Evolutionary conservation across 2,797 vertebrate genomes (phyloP).

Genomic region (Ptychadena robeensis): DNA sequence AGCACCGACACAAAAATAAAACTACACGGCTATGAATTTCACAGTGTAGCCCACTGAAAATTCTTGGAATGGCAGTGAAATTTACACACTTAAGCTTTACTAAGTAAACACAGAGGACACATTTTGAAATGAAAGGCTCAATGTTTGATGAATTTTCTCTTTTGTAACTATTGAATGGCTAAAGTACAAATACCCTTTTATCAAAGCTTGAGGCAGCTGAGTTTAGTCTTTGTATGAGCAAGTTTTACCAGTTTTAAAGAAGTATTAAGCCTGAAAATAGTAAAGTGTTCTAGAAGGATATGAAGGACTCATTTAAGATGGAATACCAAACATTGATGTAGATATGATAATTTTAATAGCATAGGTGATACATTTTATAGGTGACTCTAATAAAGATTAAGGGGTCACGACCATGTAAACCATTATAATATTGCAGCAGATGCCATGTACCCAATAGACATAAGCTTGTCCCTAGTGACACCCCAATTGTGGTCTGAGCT

Average conservation of each 20-base stretch:
- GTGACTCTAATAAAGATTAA: too few species aligned
- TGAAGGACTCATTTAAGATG: background rate
- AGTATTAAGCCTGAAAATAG: background rate
- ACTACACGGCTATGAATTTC: background rate
- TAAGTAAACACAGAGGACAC: slow-evolving; percentile 13
- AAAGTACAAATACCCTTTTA: slow-evolving; percentile 9
- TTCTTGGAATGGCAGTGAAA: background rate
- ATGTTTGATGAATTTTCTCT: slow-evolving; percentile 8
- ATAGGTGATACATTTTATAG: too few species aligned
- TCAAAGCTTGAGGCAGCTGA: slow-evolving; percentile 12
- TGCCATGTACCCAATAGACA: too few species aligned
- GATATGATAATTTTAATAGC: too few species aligned
- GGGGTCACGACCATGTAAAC: too few species aligned
- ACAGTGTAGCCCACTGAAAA: background rate
- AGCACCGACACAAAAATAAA: background rate
- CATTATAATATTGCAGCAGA: too few species aligned
- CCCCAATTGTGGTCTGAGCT: too few species aligned
- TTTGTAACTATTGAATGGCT: slow-evolving; percentile 9
- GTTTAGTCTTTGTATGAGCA: slow-evolving; percentile 7
- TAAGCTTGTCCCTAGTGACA: too few species aligned
- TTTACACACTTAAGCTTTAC: slow-evolving; percentile 9
- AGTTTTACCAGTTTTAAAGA: background rate
- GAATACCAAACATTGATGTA: background rate
- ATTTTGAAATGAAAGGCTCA: slow-evolving; percentile 26
- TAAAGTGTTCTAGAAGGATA: background rate